Conservation (phyloP, 2,113 vertebrate species). For the Malaclemys terrapin region DNA sequence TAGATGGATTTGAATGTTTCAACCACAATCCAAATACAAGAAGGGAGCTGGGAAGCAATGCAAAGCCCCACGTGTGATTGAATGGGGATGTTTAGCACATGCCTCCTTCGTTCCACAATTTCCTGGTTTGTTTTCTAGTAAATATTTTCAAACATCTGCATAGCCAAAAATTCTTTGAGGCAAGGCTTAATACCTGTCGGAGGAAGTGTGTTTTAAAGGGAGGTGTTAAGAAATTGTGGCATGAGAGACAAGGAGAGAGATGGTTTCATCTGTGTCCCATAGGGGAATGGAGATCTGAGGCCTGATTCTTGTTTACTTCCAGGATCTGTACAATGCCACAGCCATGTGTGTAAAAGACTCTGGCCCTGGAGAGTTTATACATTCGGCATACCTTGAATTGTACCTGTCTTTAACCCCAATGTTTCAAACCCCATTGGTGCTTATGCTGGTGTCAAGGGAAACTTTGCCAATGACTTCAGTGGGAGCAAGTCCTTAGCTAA, state of each 20-base stretch:
- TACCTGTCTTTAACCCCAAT: background rate
- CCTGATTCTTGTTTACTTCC: too few species aligned
- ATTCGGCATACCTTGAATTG: background rate
- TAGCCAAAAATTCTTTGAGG: background rate
- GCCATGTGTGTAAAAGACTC: background rate
- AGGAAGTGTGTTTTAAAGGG: background rate
- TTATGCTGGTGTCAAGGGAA: conserved; percentile 55
- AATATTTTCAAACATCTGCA: background rate
- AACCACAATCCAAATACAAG: background rate
- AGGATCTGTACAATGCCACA: background rate
- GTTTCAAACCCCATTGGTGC: background rate
- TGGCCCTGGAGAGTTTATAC: background rate
- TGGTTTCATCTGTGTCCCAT: too few species aligned
- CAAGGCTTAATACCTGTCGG: background rate
- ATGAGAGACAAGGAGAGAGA: background rate
- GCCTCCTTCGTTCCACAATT: background rate
- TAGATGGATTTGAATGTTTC: background rate
- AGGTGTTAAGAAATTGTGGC: background rate
- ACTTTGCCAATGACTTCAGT: conserved; percentile 59
- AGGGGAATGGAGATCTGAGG: too few species aligned
- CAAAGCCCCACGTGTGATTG: background rate
- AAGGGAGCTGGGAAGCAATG: background rate
- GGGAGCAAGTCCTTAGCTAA: conserved; percentile 29
- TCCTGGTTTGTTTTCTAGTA: background rate
- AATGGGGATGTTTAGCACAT: background rate